phyloP scores from a whole-genome alignment of 2,888 invertebrate species.

The Kryphioiulus occultus region DNA sequence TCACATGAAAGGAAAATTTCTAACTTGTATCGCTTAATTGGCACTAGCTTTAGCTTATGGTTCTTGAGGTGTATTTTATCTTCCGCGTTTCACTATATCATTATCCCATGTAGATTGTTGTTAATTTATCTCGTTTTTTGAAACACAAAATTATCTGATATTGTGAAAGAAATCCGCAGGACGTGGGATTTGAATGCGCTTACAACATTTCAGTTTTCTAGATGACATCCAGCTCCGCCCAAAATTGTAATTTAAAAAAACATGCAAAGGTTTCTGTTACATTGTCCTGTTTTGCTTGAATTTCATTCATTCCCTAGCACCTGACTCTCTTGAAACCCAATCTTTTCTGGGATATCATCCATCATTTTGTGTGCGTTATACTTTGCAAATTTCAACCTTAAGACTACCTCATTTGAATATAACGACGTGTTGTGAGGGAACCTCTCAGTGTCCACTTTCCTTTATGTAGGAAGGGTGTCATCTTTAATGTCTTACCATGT shows the following conservation, averaged over 20 bases:
- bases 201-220: conserved; percentile 20
- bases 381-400: background rate
- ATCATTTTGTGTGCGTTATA: background rate
- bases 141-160: background rate
- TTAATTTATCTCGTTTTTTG: conserved; percentile 20
- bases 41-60: background rate
- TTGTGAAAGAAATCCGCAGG: background rate
- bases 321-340: background rate
- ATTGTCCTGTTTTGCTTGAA: background rate
- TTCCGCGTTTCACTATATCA: conserved; percentile 26
- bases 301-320: conserved; percentile 1
- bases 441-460: background rate
- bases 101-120: background rate
- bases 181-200: conserved; percentile 24
- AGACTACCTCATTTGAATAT: background rate
- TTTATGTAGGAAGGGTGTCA: conserved; percentile 6
- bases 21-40: background rate
- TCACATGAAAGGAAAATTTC: background rate
- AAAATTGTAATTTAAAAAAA: conserved; percentile 3
- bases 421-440: background rate
- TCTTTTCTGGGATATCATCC: background rate
- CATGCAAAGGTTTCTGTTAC: background rate
- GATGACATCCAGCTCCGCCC: conserved; percentile 14
- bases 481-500: conserved; percentile 24
- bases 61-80: background rate